Percentiles rank a stretch among this genome's conserved stretches.
phyloP scores from a whole-genome alignment of 92 coral and sea anemone species.

The Umimayanthus chanpuru region DNA sequence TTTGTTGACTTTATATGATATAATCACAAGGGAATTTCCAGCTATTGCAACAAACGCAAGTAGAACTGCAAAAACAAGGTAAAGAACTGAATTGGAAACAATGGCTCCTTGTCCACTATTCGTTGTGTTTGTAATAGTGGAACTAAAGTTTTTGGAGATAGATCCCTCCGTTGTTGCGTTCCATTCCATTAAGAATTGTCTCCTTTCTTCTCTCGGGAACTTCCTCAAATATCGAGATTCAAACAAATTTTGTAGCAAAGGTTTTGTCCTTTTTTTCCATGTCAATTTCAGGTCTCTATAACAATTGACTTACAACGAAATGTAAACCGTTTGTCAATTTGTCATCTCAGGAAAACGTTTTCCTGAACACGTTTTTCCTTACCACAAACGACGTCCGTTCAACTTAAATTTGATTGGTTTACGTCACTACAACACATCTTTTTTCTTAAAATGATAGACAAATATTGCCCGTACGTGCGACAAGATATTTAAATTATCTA shows the following conservation, averaged over 20 bases:
- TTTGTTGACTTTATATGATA: conserved; percentile 68
- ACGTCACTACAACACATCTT: neutral
- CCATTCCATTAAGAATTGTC: neutral
- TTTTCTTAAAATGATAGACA: too few relatives aligned
- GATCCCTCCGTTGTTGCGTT: neutral
- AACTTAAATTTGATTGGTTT: neutral
- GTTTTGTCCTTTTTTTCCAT: too few relatives aligned
- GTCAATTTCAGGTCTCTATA: neutral
- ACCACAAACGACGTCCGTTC: neutral
- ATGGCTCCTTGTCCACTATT: neutral
- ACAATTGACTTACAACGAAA: too few relatives aligned
- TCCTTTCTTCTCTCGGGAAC: neutral
- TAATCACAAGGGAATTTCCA: conserved; percentile 70
- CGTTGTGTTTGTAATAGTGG: neutral
- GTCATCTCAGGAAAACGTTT: neutral
- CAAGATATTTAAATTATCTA: neutral
- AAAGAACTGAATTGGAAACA: conserved; percentile 35
- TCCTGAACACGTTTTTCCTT: neutral
- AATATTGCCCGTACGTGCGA: neutral
- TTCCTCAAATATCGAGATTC: too few relatives aligned
- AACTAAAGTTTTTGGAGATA: neutral
- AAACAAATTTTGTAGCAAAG: too few relatives aligned
- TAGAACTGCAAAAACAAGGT: conserved; percentile 52
- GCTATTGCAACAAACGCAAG: conserved; percentile 53
- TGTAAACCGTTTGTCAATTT: neutral